phyloP scores from a whole-genome alignment of 2,113 vertebrate genomes.

The Herpetotheres cachinnans region DNA sequence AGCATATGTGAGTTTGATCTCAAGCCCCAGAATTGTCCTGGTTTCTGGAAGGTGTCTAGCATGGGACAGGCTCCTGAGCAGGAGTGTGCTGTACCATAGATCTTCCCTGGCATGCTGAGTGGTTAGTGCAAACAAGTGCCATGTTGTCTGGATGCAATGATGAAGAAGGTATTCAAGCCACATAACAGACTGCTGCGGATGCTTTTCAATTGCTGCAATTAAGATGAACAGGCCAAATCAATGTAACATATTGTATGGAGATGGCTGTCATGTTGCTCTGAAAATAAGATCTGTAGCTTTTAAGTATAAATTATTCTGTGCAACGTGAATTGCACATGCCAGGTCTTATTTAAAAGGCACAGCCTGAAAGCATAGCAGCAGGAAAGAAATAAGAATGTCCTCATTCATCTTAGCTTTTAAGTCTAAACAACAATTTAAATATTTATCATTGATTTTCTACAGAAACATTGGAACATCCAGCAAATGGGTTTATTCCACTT shows the following conservation, averaged over 20 bases:
- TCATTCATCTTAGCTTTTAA: background rate
- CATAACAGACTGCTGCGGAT: background rate
- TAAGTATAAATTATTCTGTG: background rate
- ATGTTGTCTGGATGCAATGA: background rate
- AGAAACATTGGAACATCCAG: background rate
- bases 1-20: background rate
- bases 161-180: background rate
- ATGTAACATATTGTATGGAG: background rate
- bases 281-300: background rate
- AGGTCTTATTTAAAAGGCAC: background rate
- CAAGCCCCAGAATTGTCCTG: background rate
- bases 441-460: background rate
- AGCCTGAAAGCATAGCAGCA: slow-evolving; percentile 1
- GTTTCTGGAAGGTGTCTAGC: background rate
- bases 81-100: background rate
- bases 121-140: background rate
- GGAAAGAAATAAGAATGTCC: background rate
- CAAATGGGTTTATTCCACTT: background rate
- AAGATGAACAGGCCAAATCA: background rate
- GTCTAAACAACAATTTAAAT: background rate
- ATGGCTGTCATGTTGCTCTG: background rate
- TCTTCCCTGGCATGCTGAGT: background rate
- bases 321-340: background rate
- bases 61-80: background rate
- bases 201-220: background rate